Evolutionary conservation across 2,888 invertebrate genomes (phyloP), one percentile per base, ranked within the genome.

Genomic region (Sinentomon sp.): DNA sequence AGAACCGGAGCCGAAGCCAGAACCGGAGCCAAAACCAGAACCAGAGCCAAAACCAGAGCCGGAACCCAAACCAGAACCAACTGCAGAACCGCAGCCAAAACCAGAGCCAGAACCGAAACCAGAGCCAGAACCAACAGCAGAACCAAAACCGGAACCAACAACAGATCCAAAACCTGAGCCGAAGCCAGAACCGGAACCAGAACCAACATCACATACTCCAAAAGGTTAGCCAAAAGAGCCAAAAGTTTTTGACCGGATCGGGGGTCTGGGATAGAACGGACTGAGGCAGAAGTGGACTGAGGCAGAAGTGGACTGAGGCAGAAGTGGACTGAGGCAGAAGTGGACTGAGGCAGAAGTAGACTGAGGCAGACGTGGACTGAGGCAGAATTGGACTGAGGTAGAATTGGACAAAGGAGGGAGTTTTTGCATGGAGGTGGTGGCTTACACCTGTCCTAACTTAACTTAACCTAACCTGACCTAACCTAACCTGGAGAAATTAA

Each of bases 21-120:
- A 44, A 30, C 40, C 49, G 10, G 46, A 48, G 42, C 43, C 50
- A 25, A 55, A 59, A 34, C 54, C 57, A 0, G 53, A 57, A 38
- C 51, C 56, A 2, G 47, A 49, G 38, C 43, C 55, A 17, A 52
- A 53, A 40, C 53, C 55, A 0, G 43, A 49, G 40, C 51, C 56
- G 3, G 56, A 61, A 41, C 45, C 51, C 29, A 48, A 57, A 43
- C 50, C 56, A 5, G 53, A 53, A 31, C 30, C 38, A 4, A 17
- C 35, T 5, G 30, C 35, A 14, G 18, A 39, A 14, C 37, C 32
- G 22, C 30, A 36, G 34, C 17, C 35, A 39, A 36, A 40, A 36
- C 52, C 57, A 1, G 51, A 53, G 33, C 51, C 55, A 3, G 34
- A 36, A 30, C 17, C 39, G 21, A 24, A 26, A 26, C 6, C 39